phyloP scores from a whole-genome alignment of 2,888 invertebrate genomes.

The Mesoligia furuncula region DNA sequence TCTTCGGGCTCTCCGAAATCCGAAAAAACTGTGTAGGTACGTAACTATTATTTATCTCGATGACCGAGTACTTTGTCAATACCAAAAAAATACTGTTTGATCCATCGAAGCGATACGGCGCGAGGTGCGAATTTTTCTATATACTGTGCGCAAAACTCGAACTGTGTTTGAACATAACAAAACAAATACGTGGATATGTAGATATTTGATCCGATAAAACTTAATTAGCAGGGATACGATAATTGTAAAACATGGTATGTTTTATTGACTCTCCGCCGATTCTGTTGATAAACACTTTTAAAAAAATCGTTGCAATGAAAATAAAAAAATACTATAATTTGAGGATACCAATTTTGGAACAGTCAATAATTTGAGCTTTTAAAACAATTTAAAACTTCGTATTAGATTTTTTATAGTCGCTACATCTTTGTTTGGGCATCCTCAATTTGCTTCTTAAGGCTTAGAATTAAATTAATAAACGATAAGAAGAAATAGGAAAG shows the following conservation, averaged over 20 bases:
- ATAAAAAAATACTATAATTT: neutral
- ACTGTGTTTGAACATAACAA: conserved; percentile 2
- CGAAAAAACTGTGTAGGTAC: neutral
- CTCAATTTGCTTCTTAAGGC: neutral
- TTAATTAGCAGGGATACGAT: conserved; percentile 15
- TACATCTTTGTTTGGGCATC: conserved; percentile 4
- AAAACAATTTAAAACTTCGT: conserved; percentile 1
- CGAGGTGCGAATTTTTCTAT: neutral
- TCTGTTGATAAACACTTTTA: neutral
- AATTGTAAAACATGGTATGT: neutral
- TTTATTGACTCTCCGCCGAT: neutral
- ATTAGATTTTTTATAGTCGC: too few relatives aligned
- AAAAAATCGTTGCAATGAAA: neutral
- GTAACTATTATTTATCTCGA: neutral
- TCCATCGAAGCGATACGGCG: neutral
- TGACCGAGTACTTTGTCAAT: neutral
- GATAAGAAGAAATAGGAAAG: conserved; percentile 4
- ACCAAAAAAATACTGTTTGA: neutral
- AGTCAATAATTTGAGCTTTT: neutral
- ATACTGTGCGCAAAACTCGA: neutral
- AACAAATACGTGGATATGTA: neutral
- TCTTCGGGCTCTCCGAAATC: neutral
- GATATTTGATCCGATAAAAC: neutral
- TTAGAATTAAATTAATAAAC: conserved; percentile 1
- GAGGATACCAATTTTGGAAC: neutral